Evolutionary conservation across 2,113 vertebrate species (phyloP).

Genomic region (Corvus cornix): DNA sequence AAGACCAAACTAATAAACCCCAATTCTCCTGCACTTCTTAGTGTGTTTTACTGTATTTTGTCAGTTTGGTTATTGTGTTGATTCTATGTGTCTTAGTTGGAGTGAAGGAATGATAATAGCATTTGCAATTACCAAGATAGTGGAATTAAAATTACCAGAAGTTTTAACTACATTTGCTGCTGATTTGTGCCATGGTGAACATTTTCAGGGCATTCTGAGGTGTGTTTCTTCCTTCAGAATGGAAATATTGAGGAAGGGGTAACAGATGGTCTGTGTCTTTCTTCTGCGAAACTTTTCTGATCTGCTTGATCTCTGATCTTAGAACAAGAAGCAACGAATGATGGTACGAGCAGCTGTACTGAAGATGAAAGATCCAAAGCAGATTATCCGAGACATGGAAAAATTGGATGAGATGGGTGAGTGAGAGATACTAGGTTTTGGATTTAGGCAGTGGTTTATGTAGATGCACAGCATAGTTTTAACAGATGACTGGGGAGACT

Average conservation of each 20-base stretch:
- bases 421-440: background rate
- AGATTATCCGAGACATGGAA: constrained; percentile 98
- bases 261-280: background rate
- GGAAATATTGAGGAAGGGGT: background rate
- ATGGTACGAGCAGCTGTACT: constrained; percentile 98
- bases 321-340: constrained; percentile 99
- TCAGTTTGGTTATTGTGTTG: background rate
- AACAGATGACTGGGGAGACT: background rate
- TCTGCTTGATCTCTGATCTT: background rate
- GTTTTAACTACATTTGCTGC: background rate
- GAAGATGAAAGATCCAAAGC: constrained; percentile 99
- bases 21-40: background rate
- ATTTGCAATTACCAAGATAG: background rate
- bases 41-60: background rate
- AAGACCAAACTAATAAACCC: background rate
- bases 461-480: background rate
- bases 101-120: background rate
- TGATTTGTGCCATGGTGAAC: background rate
- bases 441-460: background rate
- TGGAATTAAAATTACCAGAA: background rate
- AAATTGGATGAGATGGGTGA: constrained; percentile 99
- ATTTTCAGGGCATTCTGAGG: background rate
- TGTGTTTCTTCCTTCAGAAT: background rate
- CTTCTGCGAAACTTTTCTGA: background rate
- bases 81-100: background rate